A percentile compares a stretch with the other conserved stretches of the same genome.
Evolutionary conservation across 2,113 vertebrate genomes (phyloP).

Genomic region (Vombatus ursinus): DNA sequence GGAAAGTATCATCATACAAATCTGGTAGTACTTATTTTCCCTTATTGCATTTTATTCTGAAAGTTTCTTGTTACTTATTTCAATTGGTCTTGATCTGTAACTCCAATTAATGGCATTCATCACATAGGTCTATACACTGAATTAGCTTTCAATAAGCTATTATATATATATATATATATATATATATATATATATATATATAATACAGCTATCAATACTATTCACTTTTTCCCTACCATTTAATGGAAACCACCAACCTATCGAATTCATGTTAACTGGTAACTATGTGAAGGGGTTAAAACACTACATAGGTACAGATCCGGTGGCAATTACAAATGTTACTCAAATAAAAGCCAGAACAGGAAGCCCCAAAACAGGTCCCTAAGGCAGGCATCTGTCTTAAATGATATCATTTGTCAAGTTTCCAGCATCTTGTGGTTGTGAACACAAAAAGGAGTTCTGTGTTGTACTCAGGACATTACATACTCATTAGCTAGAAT

Average conservation of each 20-base stretch:
- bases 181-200: too few species aligned
- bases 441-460: slow-evolving; percentile 82
- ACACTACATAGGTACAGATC: slow-evolving; percentile 81
- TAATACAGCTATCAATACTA: not conserved
- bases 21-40: not conserved
- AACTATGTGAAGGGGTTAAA: slow-evolving; percentile 82
- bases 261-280: slow-evolving; percentile 59
- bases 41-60: not conserved
- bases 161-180: too few species aligned
- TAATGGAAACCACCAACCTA: not conserved
- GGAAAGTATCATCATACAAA: not conserved
- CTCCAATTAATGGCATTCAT: slow-evolving; percentile 17
- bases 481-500: slow-evolving; percentile 82
- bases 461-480: slow-evolving; percentile 79
- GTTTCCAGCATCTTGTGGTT: slow-evolving; percentile 85
- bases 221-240: not conserved
- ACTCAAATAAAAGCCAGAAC: slow-evolving; percentile 88
- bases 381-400: slow-evolving; percentile 87
- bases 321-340: slow-evolving; percentile 84
- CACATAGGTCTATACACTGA: not conserved
- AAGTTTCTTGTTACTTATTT: not conserved
- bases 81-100: not conserved
- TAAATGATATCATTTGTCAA: slow-evolving; percentile 88
- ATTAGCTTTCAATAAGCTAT: slow-evolving; percentile 1
- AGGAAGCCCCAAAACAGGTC: slow-evolving; percentile 86